Evolutionary conservation across 2,113 vertebrate species (phyloP), one percentile per base, ranked within the genome.

Genomic region (Synodontis membranacea): DNA sequence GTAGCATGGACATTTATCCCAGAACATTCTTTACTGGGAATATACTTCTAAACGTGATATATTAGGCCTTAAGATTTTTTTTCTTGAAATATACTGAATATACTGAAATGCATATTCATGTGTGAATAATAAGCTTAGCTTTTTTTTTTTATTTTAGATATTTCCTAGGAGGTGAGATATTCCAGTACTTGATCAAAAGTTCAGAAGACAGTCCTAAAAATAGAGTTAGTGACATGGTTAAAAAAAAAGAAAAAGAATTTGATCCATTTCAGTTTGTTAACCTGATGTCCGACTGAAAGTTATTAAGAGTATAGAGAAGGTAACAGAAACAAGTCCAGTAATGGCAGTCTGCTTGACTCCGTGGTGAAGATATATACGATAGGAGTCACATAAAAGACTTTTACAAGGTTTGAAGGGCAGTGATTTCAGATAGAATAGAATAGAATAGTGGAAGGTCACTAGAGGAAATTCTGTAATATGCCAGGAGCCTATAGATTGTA

Each of bases 361-460:
- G 34, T 42, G 28, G 14, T 34, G n/a, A 84, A 84, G 8, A 74
- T 48, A 48, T 58, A 12, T 15, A 37, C 42, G 52, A 74, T 58
- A 72, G 25, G 8, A n/a, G 31, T 83, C 37, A 54, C 72, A 39
- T 56, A n/a, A 42, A 56, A 56, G 48, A 84, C 25, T 72, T 39
- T 72, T 72, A 72, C 42, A 74, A 75, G 70, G 4, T 60, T 11
- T 74, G 31, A 84, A 72, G 50, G 31, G 56, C 68, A 75, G 28
- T 60, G 70, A 74, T 58, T 60, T 75, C 25, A 84, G 7, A 58
- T 56, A n/a, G n/a, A n/a, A n/a, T n/a, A n/a, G 25, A 84, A 75
- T 46, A 72, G 15, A 44, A 60, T 10, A n/a, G 52, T 48, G 76
- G 28, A 76, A 84, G 70, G 70, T 75, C 70, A 76, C 15, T 74